These are phyloP conservation scores for Melieria picta DNA, from an alignment of 2,888 invertebrate genomes.

Conservation along the genomic window DNA sequence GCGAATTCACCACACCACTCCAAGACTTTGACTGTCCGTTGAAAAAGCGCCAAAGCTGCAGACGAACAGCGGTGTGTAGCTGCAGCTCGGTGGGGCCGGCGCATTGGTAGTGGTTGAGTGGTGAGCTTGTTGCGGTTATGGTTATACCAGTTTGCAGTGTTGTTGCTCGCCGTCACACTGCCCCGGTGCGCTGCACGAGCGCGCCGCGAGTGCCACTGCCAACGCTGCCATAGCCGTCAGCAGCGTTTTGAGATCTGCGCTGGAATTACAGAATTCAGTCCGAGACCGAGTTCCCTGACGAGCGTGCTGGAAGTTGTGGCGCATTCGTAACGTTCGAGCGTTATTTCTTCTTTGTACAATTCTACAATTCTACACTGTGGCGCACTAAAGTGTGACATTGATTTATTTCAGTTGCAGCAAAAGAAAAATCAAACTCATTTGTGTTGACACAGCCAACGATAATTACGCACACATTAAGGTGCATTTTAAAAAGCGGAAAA, in stretches of 20 bases:
- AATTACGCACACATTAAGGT: too few species aligned
- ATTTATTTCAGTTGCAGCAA: too few species aligned
- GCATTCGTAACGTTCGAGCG: constrained; percentile 6
- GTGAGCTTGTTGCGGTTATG: constrained; percentile 3
- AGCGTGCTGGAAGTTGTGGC: constrained; percentile 51
- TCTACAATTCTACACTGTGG: neutral
- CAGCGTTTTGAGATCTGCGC: constrained; percentile 16
- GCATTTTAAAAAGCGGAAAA: too few species aligned
- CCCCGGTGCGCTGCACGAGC: neutral
- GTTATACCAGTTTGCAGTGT: constrained; percentile 1
- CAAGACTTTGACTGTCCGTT: neutral
- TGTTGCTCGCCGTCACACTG: neutral
- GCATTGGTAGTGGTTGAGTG: constrained; percentile 1
- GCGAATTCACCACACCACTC: constrained; percentile 23
- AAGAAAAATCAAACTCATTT: too few species aligned
- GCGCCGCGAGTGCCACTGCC: neutral
- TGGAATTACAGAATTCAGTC: constrained; percentile 49
- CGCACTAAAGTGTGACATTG: too few species aligned
- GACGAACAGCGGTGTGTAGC: constrained; percentile 1
- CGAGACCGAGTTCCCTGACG: constrained; percentile 64
- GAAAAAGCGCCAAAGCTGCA: constrained; percentile 20
- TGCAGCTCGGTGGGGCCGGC: neutral
- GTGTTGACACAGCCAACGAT: too few species aligned
- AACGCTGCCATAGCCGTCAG: constrained; percentile 4
- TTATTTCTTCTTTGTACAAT: constrained; percentile 11